phyloP scores from a whole-genome alignment of 1,140 invertebrate genomes.

The Phenacoccus solenopsis region DNA sequence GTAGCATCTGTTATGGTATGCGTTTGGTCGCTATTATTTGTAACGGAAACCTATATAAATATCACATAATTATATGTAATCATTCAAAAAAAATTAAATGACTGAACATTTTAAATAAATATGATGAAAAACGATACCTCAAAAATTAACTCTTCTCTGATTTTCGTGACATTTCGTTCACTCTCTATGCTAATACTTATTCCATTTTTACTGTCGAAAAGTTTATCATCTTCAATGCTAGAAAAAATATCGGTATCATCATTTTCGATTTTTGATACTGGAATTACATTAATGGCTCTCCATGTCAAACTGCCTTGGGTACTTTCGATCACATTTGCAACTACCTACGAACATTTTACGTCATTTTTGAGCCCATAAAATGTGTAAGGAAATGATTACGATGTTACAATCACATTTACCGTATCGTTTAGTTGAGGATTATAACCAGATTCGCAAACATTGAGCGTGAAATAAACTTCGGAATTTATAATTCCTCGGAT shows the following conservation, averaged over 20 bases:
- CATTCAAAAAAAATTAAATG: neutral
- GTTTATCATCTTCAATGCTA: neutral
- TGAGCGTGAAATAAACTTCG: constrained; percentile 41
- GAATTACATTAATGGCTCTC: constrained; percentile 22
- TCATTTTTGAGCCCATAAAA: neutral
- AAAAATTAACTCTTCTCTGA: too few relatives aligned
- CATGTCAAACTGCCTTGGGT: constrained; percentile 41
- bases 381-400: neutral
- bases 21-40: neutral
- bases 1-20: neutral
- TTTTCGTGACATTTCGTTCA: too few relatives aligned
- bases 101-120: neutral
- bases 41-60: neutral
- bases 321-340: constrained; percentile 51
- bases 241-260: constrained; percentile 30
- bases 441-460: constrained; percentile 38
- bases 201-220: neutral
- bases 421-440: constrained; percentile 41
- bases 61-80: neutral
- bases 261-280: constrained; percentile 4
- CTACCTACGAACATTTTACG: constrained; percentile 30
- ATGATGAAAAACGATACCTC: neutral
- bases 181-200: too few relatives aligned
- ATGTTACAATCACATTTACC: constrained; percentile 23
- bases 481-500: constrained; percentile 38